These are phyloP conservation scores for Dolomedes plantarius DNA, from an alignment of 2,888 invertebrate species.

Conservation along the genomic window DNA sequence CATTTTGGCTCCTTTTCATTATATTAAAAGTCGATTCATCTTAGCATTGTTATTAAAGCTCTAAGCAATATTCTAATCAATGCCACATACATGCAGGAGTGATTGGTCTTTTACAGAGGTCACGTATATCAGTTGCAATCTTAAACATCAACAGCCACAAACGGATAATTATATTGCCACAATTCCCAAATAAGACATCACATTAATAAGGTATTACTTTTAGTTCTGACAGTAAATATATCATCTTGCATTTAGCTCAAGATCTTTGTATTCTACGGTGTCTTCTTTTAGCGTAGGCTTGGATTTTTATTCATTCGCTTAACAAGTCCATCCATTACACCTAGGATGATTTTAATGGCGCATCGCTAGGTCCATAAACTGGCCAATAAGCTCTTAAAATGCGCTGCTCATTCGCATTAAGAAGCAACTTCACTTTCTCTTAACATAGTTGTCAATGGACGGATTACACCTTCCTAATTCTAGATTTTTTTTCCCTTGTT, in stretches of 20 bases:
- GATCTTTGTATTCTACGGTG: neutral
- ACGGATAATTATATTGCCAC: slow-evolving; percentile 18
- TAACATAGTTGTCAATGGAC: no score
- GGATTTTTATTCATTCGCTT: neutral
- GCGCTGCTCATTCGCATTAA: neutral
- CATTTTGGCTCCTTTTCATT: no score
- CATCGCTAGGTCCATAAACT: neutral
- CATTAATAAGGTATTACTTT: slow-evolving; percentile 3
- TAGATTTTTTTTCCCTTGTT: no score
- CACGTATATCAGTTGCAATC: no score
- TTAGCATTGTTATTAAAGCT: no score
- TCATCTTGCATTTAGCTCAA: neutral
- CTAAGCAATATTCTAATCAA: no score
- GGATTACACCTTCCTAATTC: no score
- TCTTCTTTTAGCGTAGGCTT: neutral
- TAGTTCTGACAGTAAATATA: slow-evolving; percentile 19
- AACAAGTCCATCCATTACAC: slow-evolving; percentile 14
- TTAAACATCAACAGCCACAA: neutral
- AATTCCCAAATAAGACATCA: slow-evolving; percentile 29
- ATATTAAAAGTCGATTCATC: no score
- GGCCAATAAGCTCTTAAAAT: slow-evolving; percentile 8
- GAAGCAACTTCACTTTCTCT: no score
- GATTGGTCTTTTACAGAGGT: no score
- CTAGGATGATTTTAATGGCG: slow-evolving; percentile 14
- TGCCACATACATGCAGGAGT: no score